Base-by-base conservation (phyloP, 1,140 invertebrate genomes). In the Formica selysi region DNA sequence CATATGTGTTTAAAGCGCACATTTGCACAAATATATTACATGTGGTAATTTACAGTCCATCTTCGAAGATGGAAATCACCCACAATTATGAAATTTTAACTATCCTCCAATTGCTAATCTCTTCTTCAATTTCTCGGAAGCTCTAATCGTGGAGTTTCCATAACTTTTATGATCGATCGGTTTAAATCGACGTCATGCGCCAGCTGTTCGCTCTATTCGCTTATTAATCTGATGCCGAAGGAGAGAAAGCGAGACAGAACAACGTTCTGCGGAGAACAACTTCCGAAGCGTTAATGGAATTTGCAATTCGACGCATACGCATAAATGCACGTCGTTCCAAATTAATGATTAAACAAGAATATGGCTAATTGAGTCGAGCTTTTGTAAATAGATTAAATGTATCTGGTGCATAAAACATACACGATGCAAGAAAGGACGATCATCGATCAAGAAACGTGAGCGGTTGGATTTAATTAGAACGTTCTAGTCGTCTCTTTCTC, bases 211-310 rank as follows among this genome's bases (percentile, higher is more conserved):
- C 16, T 32, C 79, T 29, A 83, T 73, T 83, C 54, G 16, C 54
- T 83, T 83, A 83, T 83, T 83, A 83, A 83, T 73, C 5, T 74
- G 29, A 83, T 29, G 61, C 36, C 70, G 38, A 83, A 73, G 54
- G 57, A 11, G 26, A 36, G 68, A 4, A 83, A 38, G 26, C 51
- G 68, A 48, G 68, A 61, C 4, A 2, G 54, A 44, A 73, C 2
- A 16, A 73, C 29, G 19, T 48, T 61, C 19, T 6, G 26, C 22
- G 19, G 44, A 61, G 26, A 41, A 38, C 2, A 44, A 59, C 51
- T 57, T 11, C 22, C 11, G 22, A 44, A 74, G 32, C 22, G n/a
- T 74, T 73, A 44, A 10, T 71, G n/a, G 41, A 59, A 71, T 41
- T 80, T 3, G 19, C 48, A 59, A 59, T 61, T 8, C 5, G 36